Percentiles rank a stretch among this genome's conserved stretches.
Evolutionary conservation across 2,113 vertebrate species (phyloP).

Genomic region (Columba janthina): DNA sequence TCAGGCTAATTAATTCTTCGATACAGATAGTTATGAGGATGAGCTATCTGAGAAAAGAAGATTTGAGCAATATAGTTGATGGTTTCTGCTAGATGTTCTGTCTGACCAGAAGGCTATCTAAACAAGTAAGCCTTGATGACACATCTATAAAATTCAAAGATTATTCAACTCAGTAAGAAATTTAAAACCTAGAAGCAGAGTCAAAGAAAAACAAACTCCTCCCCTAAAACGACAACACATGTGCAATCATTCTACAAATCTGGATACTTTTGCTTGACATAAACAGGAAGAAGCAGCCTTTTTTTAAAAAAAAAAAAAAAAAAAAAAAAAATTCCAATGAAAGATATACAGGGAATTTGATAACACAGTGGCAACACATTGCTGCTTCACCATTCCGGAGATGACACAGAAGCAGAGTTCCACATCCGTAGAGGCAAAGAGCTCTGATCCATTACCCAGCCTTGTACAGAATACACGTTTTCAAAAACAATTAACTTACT

Average conservation of each 20-base stretch:
- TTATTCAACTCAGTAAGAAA: not conserved
- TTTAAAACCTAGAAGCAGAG: not conserved
- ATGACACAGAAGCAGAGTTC: not conserved
- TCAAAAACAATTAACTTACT: not conserved
- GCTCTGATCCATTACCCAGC: not conserved
- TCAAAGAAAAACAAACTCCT: not conserved
- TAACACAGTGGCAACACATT: not conserved
- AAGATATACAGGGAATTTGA: not conserved
- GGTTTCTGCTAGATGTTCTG: not conserved
- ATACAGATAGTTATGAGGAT: not conserved
- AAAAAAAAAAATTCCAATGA: not conserved
- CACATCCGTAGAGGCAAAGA: not conserved
- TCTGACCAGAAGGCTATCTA: not conserved
- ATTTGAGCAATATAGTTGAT: not conserved
- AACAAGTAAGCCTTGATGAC: not conserved
- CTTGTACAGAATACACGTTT: not conserved
- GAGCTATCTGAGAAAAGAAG: not conserved
- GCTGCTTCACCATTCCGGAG: not conserved
- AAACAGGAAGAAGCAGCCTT: not conserved
- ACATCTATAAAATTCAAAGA: not conserved
- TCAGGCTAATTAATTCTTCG: not conserved
- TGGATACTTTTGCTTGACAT: not conserved
- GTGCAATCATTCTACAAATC: not conserved
- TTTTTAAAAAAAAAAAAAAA: not conserved
- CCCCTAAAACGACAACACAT: not conserved